A percentile compares a stretch with the other conserved stretches of the same genome.
These are phyloP conservation scores for Cataglyphis livida DNA, from an alignment of 2,888 invertebrate genomes.

Conservation along the genomic window DNA sequence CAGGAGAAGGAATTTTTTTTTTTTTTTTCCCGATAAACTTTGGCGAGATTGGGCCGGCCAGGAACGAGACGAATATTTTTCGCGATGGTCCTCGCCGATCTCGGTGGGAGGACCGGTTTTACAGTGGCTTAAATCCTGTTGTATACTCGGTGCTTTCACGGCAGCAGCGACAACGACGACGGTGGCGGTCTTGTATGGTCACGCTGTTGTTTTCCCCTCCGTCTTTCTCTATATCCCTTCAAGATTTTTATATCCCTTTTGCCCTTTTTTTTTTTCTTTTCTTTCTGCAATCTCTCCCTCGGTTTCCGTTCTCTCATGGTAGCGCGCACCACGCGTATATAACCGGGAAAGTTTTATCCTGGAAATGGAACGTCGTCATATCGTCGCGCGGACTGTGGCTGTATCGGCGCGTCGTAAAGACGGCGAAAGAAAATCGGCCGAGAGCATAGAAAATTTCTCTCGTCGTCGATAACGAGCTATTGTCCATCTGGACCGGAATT, in stretches of 20 bases:
- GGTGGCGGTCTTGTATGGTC: constrained; percentile 29
- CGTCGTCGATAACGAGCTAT: constrained; percentile 70
- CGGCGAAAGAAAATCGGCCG: constrained; percentile 37
- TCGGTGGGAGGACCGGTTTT: constrained; percentile 78
- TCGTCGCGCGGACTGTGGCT: constrained; percentile 43
- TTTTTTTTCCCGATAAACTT: constrained; percentile 57
- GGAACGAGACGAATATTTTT: constrained; percentile 71
- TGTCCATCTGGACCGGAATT: constrained; percentile 53
- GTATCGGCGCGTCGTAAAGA: constrained; percentile 62
- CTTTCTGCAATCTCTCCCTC: not conserved
- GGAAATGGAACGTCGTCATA: constrained; percentile 55
- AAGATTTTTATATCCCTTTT: constrained; percentile 33
- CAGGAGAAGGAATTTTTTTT: constrained; percentile 47
- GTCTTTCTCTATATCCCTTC: constrained; percentile 22
- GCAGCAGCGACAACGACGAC: constrained; percentile 16
- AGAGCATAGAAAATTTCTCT: constrained; percentile 55
- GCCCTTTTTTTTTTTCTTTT: not conserved
- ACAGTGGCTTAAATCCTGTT: constrained; percentile 78
- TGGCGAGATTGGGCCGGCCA: constrained; percentile 50
- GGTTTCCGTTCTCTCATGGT: constrained; percentile 26
- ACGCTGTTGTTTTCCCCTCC: constrained; percentile 33
- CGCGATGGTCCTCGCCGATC: constrained; percentile 68
- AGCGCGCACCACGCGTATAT: not conserved
- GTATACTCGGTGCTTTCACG: constrained; percentile 70
- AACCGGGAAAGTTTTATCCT: constrained; percentile 54